Base-by-base conservation (phyloP, 2,797 vertebrate species). In the Diceros bicornis region DNA sequence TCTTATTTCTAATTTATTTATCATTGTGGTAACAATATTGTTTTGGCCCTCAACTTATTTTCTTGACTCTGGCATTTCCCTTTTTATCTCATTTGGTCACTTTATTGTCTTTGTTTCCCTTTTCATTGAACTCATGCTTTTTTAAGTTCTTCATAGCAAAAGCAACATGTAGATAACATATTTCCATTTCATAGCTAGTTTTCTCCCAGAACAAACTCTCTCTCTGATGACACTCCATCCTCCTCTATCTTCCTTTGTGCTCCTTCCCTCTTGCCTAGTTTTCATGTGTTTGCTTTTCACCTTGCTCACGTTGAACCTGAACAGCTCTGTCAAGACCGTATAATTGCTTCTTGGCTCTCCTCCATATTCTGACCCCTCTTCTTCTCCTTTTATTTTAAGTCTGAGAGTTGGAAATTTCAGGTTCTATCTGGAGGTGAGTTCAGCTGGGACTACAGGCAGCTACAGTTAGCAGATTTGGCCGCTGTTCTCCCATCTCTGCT, bases 1-100 rank as follows among this genome's bases (percentile, higher is more conserved):
- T 72, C 37, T 69, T 75, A n/a, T 92, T 92, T n/a, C 85, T 52
- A 85, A 90, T 29, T 37, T 59, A 52, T 77, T 84, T 86, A n/a
- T 44, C 62, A 72, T 5, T 29, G 78, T 41, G n/a, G 18, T 61
- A 71, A 87, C 25, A 74, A 59, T 64, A 41, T 57, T 32, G 27
- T 57, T 57, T 57, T 32, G 9, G 21, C 7, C 32, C 44, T 91
- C 29, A 34, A 52, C 47, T 68, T 50, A 62, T 50, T 25, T 78
- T n/a, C 82, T 78, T 78, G 47, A 44, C 47, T 95, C 41, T 61
- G 62, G 17, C n/a, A 72, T 41, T 71, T 86, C 74, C 25, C 37
- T 37, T 85, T 93, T 78, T 68, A 59, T 47, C 57, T 90, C 59
- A 72, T 61, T 37, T 16, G 37, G n/a, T 17, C 66, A 37, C 18